Evolutionary conservation across 2,113 vertebrate genomes (phyloP), one percentile per base, ranked within the genome.

Genomic region (Sterrhoptilus dennistouni): DNA sequence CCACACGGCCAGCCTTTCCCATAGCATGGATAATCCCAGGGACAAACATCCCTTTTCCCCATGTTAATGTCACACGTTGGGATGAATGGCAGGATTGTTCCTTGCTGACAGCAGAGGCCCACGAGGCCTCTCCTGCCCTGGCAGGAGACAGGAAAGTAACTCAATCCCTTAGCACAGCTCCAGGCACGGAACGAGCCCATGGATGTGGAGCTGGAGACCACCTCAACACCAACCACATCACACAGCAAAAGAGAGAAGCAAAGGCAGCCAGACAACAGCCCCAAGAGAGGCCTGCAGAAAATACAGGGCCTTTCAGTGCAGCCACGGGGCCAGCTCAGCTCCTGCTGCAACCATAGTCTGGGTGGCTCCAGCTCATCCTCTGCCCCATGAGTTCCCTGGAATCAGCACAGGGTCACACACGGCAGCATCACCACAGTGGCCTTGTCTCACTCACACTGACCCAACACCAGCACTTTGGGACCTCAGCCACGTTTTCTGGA

Each of bases 41-140:
- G 4, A 60, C 76, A 79, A 57, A 31, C 6, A 20, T 5, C 47
- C 23, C 64, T 54, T 9, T n/a, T 83, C 80, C 57, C 86, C 44
- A 12, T 0, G 5, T 5, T 40, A 7, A 8, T 6, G 17, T 79
- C 7, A 11, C 1, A 13, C 5, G 31, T 27, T n/a, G 0, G 14
- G 68, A 86, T 93, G 63, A 92, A 94, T 10, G 47, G 93, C 80
- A 18, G 76, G 6, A 57, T 69, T 94, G 92, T 95, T 66, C 44
- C 83, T 18, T 2, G 1, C 35, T 9, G 47, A 50, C 27, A 87
- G 91, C 68, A 60, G 76, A 82, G 80, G 49, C 64, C 69, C 91
- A 61, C 1, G 33, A 93, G 86, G 64, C 45, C 38, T 23, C 45
- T 74, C 89, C 70, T 56, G 35, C 47, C 72, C 75, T 84, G 50